Conservation (phyloP, 2,888 invertebrate species). For the Pteria penguin region DNA sequence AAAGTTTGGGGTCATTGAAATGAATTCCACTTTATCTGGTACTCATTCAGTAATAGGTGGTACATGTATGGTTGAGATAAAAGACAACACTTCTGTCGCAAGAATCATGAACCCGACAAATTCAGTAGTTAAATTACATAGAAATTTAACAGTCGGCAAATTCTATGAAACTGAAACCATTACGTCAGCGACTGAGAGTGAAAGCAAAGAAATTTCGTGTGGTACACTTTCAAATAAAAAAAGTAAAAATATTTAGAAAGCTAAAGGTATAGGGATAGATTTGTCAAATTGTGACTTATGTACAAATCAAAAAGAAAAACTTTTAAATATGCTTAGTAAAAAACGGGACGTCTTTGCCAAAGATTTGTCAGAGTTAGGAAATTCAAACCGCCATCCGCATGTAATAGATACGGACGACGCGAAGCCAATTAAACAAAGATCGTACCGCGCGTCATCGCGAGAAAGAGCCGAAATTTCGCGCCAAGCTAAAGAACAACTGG, state of each 20-base stretch:
- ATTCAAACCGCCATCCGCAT: constrained; percentile 43
- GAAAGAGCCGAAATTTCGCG: constrained; percentile 36
- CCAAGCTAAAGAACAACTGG: constrained; percentile 46
- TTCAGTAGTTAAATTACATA: background rate
- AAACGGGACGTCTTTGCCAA: constrained; percentile 41
- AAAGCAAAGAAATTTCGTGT: too few species aligned
- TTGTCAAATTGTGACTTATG: constrained; percentile 2
- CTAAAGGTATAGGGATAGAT: background rate
- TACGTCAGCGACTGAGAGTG: background rate
- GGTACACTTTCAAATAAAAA: background rate
- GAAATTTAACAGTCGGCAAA: background rate
- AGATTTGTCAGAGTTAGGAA: constrained; percentile 47
- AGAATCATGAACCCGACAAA: background rate
- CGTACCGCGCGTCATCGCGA: constrained; percentile 31
- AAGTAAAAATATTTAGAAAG: background rate
- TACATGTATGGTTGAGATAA: background rate
- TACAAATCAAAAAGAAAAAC: constrained; percentile 2
- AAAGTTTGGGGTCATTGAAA: background rate
- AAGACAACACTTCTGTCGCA: background rate
- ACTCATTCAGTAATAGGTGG: background rate
- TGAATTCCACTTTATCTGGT: background rate
- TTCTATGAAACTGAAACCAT: background rate
- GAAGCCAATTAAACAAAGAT: constrained; percentile 33
- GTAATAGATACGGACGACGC: constrained; percentile 48
- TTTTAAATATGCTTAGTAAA: constrained; percentile 28